Conservation (phyloP, 1,140 invertebrate genomes). For the Melanaphis sacchari region DNA sequence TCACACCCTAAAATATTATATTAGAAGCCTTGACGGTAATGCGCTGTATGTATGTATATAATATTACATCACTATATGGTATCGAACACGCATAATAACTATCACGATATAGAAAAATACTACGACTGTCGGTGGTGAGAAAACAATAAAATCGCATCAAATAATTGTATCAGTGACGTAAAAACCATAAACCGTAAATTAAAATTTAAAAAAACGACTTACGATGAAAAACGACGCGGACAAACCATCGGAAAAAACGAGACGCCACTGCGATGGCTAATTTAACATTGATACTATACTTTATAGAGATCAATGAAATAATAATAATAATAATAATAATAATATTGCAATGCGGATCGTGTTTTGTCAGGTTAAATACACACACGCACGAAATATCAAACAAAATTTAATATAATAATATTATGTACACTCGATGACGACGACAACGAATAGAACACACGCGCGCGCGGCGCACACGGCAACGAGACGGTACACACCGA, state of each 20-base stretch:
- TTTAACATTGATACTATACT: not conserved
- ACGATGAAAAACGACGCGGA: not conserved
- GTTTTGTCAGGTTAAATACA: no score
- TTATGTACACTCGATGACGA: not conserved
- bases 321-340: no score
- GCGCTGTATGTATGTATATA: not conserved
- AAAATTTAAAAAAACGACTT: not conserved
- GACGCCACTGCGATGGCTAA: not conserved
- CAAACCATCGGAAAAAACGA: conserved; percentile 4
- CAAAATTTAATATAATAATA: not conserved
- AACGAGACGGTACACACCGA: not conserved
- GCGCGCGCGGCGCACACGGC: conserved; percentile 12
- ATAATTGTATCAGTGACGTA: not conserved
- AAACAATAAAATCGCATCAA: not conserved
- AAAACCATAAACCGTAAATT: not conserved
- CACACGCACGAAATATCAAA: not conserved
- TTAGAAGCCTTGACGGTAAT: not conserved
- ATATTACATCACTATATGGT: not conserved
- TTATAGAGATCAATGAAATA: not conserved
- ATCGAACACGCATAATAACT: not conserved
- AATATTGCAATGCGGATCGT: no score
- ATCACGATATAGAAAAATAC: not conserved
- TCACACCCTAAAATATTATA: not conserved
- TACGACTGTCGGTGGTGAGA: not conserved
- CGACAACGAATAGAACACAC: not conserved